Evolutionary conservation across 1,140 invertebrate species (phyloP).

Genomic region (Potamilus streckersoni): DNA sequence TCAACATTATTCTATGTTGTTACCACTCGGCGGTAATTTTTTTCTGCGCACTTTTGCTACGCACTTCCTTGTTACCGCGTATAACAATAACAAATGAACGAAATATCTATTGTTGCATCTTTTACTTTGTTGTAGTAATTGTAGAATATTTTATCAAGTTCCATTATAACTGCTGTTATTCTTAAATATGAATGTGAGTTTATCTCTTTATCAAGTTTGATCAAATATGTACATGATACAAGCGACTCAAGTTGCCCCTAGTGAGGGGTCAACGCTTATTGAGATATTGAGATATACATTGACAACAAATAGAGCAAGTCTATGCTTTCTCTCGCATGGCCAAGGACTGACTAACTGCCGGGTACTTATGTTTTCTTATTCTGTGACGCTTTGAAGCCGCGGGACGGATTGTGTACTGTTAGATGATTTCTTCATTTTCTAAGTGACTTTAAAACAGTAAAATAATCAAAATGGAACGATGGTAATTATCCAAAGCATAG

Average conservation of each 20-base stretch:
- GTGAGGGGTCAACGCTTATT: too few relatives aligned
- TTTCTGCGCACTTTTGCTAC: constrained; percentile 27
- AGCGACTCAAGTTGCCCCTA: constrained; percentile 2
- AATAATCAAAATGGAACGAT: too few relatives aligned
- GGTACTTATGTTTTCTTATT: too few relatives aligned
- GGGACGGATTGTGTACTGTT: too few relatives aligned
- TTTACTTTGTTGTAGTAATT: background rate
- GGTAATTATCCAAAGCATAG: too few relatives aligned
- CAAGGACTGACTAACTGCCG: too few relatives aligned
- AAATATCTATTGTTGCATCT: background rate
- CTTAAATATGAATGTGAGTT: background rate
- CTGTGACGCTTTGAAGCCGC: too few relatives aligned
- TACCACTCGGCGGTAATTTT: constrained; percentile 25
- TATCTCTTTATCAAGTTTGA: background rate
- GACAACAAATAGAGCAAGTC: too few relatives aligned
- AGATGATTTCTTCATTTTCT: too few relatives aligned
- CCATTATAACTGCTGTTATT: background rate
- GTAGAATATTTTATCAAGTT: background rate
- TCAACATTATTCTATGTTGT: constrained; percentile 33
- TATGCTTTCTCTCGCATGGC: too few relatives aligned
- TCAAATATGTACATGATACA: constrained; percentile 2
- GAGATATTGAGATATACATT: too few relatives aligned
- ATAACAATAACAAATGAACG: constrained; percentile 11
- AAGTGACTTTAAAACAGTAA: too few relatives aligned
- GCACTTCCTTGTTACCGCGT: constrained; percentile 19